Percentiles rank a stretch among this genome's conserved stretches.
Conservation (phyloP, 2,888 invertebrate species). For the Abrostola tripartita region DNA sequence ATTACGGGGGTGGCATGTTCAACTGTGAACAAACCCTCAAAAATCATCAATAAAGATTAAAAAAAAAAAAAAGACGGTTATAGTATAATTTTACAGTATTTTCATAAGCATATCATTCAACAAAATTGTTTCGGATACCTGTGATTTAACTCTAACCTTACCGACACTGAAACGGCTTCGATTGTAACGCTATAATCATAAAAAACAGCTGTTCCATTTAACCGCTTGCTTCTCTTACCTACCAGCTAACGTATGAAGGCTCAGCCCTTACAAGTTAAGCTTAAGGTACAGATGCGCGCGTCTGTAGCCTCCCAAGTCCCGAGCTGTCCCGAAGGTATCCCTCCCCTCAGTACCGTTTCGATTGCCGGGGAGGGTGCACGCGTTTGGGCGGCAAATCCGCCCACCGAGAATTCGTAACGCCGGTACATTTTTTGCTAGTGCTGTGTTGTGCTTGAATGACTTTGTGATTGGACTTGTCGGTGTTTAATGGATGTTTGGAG, state of each 20-base stretch:
- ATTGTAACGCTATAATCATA: conserved; percentile 28
- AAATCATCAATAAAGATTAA: too few relatives aligned
- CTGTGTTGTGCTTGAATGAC: conserved; percentile 55
- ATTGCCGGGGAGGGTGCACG: conserved; percentile 70
- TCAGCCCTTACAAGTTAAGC: conserved; percentile 59
- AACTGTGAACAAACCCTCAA: too few relatives aligned
- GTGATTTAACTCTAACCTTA: background rate
- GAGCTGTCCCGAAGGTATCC: conserved; percentile 69
- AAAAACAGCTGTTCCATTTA: conserved; percentile 62
- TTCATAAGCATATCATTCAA: too few relatives aligned
- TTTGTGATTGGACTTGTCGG: conserved; percentile 70
- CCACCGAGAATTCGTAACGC: conserved; percentile 52
- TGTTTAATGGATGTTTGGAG: conserved; percentile 62
- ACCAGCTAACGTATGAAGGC: conserved; percentile 76
- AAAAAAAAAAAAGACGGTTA: too few relatives aligned
- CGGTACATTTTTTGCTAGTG: conserved; percentile 47
- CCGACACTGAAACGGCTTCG: conserved; percentile 35
- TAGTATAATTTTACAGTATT: too few relatives aligned
- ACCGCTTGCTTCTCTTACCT: conserved; percentile 56
- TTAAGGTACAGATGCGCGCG: conserved; percentile 84
- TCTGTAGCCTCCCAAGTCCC: conserved; percentile 73
- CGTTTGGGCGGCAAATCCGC: conserved; percentile 69
- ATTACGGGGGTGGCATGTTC: too few relatives aligned
- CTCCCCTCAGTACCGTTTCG: conserved; percentile 81
- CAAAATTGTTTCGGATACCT: too few relatives aligned